A percentile compares a stretch with the other conserved stretches of the same genome.
Conservation (phyloP, 2,113 vertebrate genomes). For the Psammodynastes pulverulentus region DNA sequence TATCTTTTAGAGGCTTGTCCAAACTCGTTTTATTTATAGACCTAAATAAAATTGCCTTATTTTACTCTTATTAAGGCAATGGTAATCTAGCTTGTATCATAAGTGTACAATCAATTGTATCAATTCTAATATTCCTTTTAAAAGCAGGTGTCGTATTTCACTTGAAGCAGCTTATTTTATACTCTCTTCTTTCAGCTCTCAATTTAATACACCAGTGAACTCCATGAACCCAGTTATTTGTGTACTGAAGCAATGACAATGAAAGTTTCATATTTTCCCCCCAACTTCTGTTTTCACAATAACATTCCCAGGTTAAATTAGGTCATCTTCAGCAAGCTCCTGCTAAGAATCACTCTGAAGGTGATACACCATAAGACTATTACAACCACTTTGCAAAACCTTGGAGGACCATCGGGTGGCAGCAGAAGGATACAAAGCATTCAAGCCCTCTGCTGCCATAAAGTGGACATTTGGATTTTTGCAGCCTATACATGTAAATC, state of each 20-base stretch:
- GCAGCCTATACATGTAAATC: neutral
- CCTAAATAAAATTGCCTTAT: neutral
- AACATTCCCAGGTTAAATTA: conserved; percentile 16
- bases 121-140: conserved; percentile 10
- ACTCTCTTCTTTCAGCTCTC: neutral
- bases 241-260: conserved; percentile 21
- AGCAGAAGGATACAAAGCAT: neutral
- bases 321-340: conserved; percentile 6
- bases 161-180: conserved; percentile 6
- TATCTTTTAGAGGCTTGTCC: neutral
- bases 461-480: neutral
- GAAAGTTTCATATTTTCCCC: neutral
- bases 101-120: neutral
- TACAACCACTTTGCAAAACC: neutral
- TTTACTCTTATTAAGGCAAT: neutral
- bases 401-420: neutral
- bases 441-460: neutral
- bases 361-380: neutral
- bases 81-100: neutral
- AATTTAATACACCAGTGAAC: conserved; percentile 26
- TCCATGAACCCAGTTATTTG: conserved; percentile 29
- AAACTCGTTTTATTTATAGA: neutral
- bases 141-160: conserved; percentile 10
- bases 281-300: conserved; percentile 13
- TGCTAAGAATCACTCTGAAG: conserved; percentile 4